Conservation (phyloP, 2,113 vertebrate genomes). For the Halichoeres trimaculatus region DNA sequence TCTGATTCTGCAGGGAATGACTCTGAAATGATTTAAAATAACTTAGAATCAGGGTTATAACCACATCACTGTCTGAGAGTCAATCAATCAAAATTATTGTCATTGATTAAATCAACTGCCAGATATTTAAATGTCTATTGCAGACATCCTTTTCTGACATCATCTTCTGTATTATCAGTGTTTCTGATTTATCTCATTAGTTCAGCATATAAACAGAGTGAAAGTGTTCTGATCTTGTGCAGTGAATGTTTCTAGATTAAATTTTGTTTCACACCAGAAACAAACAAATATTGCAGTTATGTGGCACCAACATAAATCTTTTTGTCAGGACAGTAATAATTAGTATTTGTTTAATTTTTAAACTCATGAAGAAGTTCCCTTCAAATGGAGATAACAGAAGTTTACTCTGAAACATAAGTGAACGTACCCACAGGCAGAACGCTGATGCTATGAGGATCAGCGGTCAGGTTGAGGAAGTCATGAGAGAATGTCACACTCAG, state of each 20-base stretch:
- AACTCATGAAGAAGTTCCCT: too few species aligned
- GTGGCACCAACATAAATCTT: neutral
- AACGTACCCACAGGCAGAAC: constrained; percentile 64
- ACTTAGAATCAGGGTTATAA: too few species aligned
- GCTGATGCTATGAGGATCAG: constrained; percentile 34
- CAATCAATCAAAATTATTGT: neutral
- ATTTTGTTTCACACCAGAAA: neutral
- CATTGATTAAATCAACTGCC: neutral
- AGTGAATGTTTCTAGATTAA: neutral
- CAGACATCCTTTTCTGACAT: too few species aligned
- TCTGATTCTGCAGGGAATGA: neutral
- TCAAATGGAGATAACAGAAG: neutral
- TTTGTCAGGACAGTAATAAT: neutral
- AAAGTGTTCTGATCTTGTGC: neutral
- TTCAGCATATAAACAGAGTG: neutral
- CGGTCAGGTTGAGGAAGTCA: constrained; percentile 27
- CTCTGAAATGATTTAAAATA: constrained; percentile 15
- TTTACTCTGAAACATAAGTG: neutral
- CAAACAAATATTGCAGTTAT: neutral
- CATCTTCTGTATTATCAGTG: neutral
- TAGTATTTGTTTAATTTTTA: neutral
- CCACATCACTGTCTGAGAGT: too few species aligned
- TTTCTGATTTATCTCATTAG: neutral
- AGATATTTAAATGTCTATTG: too few species aligned
- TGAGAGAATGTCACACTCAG: constrained; percentile 41